Evolutionary conservation across 2,888 invertebrate genomes (phyloP), one percentile per base, ranked within the genome.

Genomic region (Heteromyza rotundicornis): DNA sequence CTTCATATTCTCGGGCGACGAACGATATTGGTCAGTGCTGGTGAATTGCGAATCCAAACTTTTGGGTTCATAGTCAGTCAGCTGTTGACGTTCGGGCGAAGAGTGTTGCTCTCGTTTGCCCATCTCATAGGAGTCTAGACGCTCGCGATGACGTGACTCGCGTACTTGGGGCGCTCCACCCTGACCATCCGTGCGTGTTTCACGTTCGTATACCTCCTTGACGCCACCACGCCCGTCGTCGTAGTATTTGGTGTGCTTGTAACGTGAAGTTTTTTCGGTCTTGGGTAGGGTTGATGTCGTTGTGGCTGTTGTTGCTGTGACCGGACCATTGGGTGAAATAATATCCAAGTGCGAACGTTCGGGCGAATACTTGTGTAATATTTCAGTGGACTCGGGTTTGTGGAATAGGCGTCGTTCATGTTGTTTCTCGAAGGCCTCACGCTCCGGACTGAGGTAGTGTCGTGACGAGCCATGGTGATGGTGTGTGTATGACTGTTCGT

Each of bases 1-100:
- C 70, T 86, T 86, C 67, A 86, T 84, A 69, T 87, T 86, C 70
- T 89, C 87, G 2, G 88, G 89, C 16, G 88, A 87, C 3, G 88
- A 86, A 59, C 85, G 80, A 66, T 85, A 85, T 52, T 75, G 73
- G 66, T 88, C 86, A 64, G 87, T 88, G 44, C 67, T 71, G 19
- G 73, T 76, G 57, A 87, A 85, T 58, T 88, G 86, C 1, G 86
- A 89, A 73, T 90, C 90, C 57, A 90, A 84, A 72, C 89, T 89
- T 68, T 89, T 89, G 32, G 90, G 90, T 75, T 90, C 90, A 17
- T 77, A 76, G 57, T 81, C 80, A 8, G 63, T 60, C 12, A 69
- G n/a, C 3, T 66, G 54, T 54, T 71, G 70, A 2, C 73, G 67
- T 35, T 77, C 76, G 16, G 64, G 32, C 0, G 72, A 53, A 2